Evolutionary conservation across 2,797 vertebrate species (phyloP).

Genomic region (Anniella stebbinsi): DNA sequence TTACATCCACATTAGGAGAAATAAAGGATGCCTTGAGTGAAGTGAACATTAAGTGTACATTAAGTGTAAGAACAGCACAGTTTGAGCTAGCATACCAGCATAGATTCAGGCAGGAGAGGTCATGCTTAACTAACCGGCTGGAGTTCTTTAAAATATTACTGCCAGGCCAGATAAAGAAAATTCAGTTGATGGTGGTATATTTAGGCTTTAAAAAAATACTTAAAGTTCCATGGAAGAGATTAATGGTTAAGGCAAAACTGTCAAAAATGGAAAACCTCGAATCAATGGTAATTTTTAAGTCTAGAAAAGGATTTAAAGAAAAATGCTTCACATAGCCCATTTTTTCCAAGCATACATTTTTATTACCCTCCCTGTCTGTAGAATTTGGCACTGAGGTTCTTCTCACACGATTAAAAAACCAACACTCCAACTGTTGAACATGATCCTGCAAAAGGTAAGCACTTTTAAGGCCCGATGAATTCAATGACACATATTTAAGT

Average conservation of each 20-base stretch:
- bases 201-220: conserved; percentile 47
- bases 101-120: conserved; percentile 51
- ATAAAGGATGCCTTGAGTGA: conserved; percentile 19
- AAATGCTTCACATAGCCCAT: background rate
- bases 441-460: background rate
- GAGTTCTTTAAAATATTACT: conserved; percentile 54
- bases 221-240: conserved; percentile 36
- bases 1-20: conserved; percentile 27
- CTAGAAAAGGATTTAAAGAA: background rate
- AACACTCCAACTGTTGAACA: background rate
- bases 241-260: conserved; percentile 30
- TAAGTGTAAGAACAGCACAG: conserved; percentile 10
- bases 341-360: background rate
- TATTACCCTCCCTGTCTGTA: too few species aligned
- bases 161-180: conserved; percentile 40
- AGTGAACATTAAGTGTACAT: background rate
- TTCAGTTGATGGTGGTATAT: conserved; percentile 37
- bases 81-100: conserved; percentile 36
- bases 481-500: background rate
- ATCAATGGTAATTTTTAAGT: background rate
- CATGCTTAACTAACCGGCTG: conserved; percentile 46
- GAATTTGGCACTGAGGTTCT: background rate
- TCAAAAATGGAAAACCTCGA: background rate
- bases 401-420: background rate
- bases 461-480: background rate